Evolutionary conservation across 92 coral and sea anemone species (phyloP).

Genomic region (Chrysogorgia sp.): DNA sequence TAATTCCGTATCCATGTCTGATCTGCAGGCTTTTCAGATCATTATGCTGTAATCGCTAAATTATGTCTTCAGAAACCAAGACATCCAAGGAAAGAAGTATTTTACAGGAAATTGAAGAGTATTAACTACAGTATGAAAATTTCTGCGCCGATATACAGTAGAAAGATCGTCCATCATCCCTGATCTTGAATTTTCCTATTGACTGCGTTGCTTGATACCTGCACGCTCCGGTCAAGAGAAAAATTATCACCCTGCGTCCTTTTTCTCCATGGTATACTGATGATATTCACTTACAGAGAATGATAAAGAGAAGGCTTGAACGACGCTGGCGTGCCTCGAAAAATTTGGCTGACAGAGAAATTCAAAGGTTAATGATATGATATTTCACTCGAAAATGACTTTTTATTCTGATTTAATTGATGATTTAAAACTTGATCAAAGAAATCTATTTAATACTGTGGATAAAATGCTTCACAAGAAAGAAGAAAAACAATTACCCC

Average conservation of each 20-base stretch:
- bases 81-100: neutral
- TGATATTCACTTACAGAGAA: constrained; percentile 16
- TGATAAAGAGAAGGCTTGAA: constrained; percentile 4
- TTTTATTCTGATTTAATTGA: constrained; percentile 13
- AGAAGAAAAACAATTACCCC: neutral
- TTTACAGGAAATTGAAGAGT: neutral
- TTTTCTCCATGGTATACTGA: constrained; percentile 41
- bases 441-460: constrained; percentile 2
- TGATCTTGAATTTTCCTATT: neutral
- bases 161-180: neutral
- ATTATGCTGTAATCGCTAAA: constrained; percentile 4
- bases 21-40: constrained; percentile 37
- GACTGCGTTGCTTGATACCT: neutral
- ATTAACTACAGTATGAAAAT: neutral
- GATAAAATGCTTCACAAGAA: neutral
- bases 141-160: neutral
- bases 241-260: constrained; percentile 18
- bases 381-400: constrained; percentile 13
- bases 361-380: constrained; percentile 13
- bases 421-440: neutral
- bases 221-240: constrained; percentile 14
- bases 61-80: neutral
- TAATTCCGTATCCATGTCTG: neutral
- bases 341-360: neutral
- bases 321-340: constrained; percentile 22